Evolutionary conservation across 2,113 vertebrate species (phyloP), one percentile per base, ranked within the genome.

Genomic region (Labrus mixtus): DNA sequence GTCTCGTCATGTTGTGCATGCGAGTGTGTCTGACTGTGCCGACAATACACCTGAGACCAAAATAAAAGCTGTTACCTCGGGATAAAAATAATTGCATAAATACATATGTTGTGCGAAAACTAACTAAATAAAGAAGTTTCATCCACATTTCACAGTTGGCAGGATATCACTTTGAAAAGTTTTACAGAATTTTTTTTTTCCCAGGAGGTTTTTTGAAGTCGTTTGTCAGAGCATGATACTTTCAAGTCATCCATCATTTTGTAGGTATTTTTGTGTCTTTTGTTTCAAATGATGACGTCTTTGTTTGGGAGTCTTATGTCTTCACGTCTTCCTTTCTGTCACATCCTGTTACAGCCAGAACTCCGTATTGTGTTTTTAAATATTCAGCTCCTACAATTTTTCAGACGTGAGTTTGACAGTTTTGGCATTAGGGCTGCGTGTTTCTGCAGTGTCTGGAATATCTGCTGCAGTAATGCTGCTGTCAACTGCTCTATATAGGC

Each of bases 71-170:
- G 15, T 76, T 63, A 79, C 37, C 68, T 43, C 12, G 78, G 59
- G 58, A 65, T 79, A 61, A 37, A 76, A 68, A 62, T 65, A 50
- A 70, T 39, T 76, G 48, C 69, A 61, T 76, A 72, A 79, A 76
- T 76, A n/a, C 70, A 81, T 72, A 43, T 2, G 22, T 36, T 68
- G 55, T 16, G 29, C 1, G 15, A 68, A 56, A 50, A n/a, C n/a
- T 11, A 70, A 36, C 4, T 41, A 9, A 17, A 43, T n/a, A 20
- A 73, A 45, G 8, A 70, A 48, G 15, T 33, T 9, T 15, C 20
- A 43, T 25, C 1, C 46, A 56, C 50, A 53, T 81, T 65, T 76
- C 59, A 50, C 45, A 60, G 63, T 81, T 36, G 19, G 70, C 20
- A 1, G 22, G 15, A n/a, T 72, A 75, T 65, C 50, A 48, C 46